These are phyloP conservation scores for Ictalurus furcatus DNA, from an alignment of 2,113 vertebrate genomes.

Conservation along the genomic window DNA sequence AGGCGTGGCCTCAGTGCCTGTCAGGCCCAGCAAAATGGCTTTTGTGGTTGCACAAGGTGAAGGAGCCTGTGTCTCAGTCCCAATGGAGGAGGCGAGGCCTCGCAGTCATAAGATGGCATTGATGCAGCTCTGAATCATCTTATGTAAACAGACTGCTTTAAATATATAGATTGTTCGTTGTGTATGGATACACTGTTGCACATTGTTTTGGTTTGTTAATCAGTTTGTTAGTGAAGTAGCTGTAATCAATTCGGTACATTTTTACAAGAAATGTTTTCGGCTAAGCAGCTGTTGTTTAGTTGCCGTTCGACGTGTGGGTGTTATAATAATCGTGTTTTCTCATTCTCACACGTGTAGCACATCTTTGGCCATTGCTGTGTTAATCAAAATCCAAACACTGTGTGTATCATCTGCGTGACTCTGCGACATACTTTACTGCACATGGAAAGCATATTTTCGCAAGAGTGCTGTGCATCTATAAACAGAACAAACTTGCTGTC, in stretches of 20 bases:
- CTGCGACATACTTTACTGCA: background rate
- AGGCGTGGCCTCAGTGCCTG: no score
- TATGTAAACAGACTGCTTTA: background rate
- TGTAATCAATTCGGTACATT: background rate
- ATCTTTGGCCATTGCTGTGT: background rate
- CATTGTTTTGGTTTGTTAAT: background rate
- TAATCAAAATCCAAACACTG: background rate
- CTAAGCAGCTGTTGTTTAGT: background rate
- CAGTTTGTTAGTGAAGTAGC: background rate
- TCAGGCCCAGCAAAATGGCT: background rate
- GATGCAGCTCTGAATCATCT: background rate
- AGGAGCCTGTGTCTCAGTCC: background rate
- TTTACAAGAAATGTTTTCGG: background rate
- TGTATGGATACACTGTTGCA: background rate
- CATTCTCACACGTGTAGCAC: conserved; percentile 4
- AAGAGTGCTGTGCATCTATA: background rate
- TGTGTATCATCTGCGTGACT: background rate
- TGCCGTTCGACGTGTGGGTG: background rate
- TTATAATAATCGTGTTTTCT: background rate
- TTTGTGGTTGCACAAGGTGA: background rate
- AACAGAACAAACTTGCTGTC: background rate
- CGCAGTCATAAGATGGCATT: background rate
- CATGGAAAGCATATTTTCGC: background rate
- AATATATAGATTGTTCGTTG: background rate
- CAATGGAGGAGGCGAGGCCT: background rate